Base-by-base conservation (phyloP, 2,888 invertebrate genomes). In the Lepidochrysops patricia region DNA sequence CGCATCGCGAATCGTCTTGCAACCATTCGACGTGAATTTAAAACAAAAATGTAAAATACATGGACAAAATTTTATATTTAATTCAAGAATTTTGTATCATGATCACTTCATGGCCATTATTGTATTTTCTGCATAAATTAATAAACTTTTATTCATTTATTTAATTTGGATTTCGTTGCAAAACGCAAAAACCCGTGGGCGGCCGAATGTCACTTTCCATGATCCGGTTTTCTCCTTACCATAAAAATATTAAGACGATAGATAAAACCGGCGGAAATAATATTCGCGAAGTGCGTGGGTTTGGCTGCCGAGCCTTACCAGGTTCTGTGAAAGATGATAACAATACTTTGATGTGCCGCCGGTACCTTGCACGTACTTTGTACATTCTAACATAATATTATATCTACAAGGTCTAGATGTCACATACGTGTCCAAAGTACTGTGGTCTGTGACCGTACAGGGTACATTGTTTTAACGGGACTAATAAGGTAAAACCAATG, bases 321-420 rank as follows among this genome's bases (percentile, higher is more conserved):
- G 12, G 9, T 43, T 43, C 43, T 43, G 23, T 43, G 43, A 43
- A 43, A 43, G 4, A 23, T 9, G 43, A 43, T 43, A 43, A 43
- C 43, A 43, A 43, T 43, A 43, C 43, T 43, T 43, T 43, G 43
- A 43, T 43, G 43, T 43, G 43, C 43, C 43, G 43, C 43, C 43
- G 43, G 43, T 43, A 23, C 12, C 7, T 43, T 19, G 19, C 43
- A 43, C 43, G 43, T 43, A 43, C 43, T 34, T 9, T 6, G 34
- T 43, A 19, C 2, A n/a, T 19, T 43, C 43, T 43, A 29, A 7
- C 7, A 43, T 43, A n/a, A n/a, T n/a, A n/a, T n/a, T n/a, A 43
- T 43, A 43, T 43, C 43, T 43, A 43, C 19, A 43, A 19, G 43
- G 23, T 43, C 43, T 43, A 43, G 43, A 43, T 43, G 43, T 19